Conservation (phyloP, 2,113 vertebrate species). For the Recurvirostra avosetta region DNA sequence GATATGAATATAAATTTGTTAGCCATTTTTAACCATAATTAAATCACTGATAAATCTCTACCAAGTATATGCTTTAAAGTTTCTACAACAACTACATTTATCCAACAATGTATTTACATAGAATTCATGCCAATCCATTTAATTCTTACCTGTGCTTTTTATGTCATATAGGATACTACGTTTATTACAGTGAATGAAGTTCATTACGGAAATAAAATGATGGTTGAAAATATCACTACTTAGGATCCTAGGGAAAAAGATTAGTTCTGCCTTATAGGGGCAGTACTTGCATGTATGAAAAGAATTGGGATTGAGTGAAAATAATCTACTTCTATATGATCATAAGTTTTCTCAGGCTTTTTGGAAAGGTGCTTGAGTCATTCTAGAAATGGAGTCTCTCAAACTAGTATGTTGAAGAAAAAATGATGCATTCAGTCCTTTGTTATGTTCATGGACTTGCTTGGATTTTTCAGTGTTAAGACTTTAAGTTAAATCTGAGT, state of each 20-base stretch:
- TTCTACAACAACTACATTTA: neutral
- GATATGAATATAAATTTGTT: neutral
- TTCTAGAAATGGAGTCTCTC: neutral
- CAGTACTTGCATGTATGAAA: neutral
- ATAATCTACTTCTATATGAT: neutral
- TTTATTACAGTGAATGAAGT: neutral
- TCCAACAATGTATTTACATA: neutral
- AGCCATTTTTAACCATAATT: neutral
- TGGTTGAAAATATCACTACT: neutral
- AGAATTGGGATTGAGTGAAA: neutral
- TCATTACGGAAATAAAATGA: neutral
- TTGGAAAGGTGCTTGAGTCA: neutral
- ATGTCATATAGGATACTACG: neutral
- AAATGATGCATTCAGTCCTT: neutral
- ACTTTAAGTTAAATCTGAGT: neutral
- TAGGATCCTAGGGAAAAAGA: neutral
- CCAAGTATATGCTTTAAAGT: neutral
- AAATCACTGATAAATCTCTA: neutral
- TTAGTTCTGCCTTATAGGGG: neutral
- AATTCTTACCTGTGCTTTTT: neutral
- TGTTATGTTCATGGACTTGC: neutral
- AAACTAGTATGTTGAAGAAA: neutral
- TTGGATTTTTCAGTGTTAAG: neutral
- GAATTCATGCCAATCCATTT: neutral
- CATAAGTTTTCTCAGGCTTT: neutral